phyloP scores from a whole-genome alignment of 1,140 invertebrate species.

The Bombus affinis region DNA sequence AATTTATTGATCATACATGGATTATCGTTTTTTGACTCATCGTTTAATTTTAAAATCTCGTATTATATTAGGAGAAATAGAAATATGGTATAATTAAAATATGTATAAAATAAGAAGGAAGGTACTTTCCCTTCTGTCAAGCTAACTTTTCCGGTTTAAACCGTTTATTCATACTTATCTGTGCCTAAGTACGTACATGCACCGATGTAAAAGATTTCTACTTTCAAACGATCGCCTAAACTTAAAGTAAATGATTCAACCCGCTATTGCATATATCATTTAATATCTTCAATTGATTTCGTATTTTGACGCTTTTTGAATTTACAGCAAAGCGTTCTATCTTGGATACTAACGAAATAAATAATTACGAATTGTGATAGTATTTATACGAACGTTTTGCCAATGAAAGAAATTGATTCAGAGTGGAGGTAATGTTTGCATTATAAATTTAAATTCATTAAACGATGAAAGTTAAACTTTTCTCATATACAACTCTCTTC shows the following conservation, averaged over 20 bases:
- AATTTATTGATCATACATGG: not conserved
- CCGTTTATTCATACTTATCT: not conserved
- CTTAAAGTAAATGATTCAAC: not conserved
- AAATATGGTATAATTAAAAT: not conserved
- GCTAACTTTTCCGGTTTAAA: constrained; percentile 20
- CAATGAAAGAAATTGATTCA: not conserved
- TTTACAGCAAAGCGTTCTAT: too few relatives aligned
- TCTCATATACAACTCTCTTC: too few relatives aligned
- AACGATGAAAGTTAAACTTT: too few relatives aligned
- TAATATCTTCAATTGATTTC: not conserved
- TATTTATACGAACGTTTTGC: not conserved
- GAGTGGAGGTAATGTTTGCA: not conserved
- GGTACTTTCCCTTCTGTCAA: not conserved
- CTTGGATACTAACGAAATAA: too few relatives aligned
- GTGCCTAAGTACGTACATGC: not conserved
- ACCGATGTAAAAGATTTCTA: not conserved
- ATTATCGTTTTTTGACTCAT: too few relatives aligned
- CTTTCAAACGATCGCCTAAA: constrained; percentile 33
- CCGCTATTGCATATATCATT: too few relatives aligned
- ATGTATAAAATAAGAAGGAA: not conserved
- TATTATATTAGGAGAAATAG: not conserved
- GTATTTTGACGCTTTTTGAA: not conserved
- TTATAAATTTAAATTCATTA: not conserved
- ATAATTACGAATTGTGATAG: too few relatives aligned
- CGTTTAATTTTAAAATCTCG: not conserved